Conservation (phyloP, 2,113 vertebrate species). For the Callionymus lyra region DNA sequence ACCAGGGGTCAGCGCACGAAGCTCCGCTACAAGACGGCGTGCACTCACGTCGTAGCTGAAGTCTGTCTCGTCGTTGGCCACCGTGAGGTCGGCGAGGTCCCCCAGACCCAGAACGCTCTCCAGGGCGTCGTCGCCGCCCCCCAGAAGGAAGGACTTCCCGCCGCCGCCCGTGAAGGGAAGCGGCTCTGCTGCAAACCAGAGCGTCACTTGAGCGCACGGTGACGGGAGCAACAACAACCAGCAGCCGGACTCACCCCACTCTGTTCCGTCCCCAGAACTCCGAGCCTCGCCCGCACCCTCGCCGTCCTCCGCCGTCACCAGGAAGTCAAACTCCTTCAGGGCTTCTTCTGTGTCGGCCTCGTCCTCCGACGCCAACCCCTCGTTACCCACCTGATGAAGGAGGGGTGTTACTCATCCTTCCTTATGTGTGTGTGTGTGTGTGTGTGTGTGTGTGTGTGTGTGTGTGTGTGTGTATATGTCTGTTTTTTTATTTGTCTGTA, state of each 20-base stretch:
- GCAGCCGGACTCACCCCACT: slow-evolving; percentile 82
- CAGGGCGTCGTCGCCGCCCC: slow-evolving; percentile 83
- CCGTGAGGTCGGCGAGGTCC: slow-evolving; percentile 96
- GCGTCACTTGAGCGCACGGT: neutral
- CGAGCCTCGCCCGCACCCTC: slow-evolving; percentile 95
- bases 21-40: neutral
- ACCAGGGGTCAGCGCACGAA: too few species aligned
- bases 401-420: too few species aligned
- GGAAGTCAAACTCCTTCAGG: slow-evolving; percentile 98
- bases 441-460: too few species aligned
- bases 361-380: slow-evolving; percentile 77
- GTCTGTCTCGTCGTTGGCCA: slow-evolving; percentile 92
- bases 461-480: too few species aligned
- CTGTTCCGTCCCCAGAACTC: slow-evolving; percentile 96
- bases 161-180: slow-evolving; percentile 86
- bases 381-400: slow-evolving; percentile 38
- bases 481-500: too few species aligned
- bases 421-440: too few species aligned
- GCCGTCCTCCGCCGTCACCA: slow-evolving; percentile 94
- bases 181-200: slow-evolving; percentile 68
- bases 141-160: slow-evolving; percentile 96
- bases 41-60: slow-evolving; percentile 94
- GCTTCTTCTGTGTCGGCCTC: slow-evolving; percentile 88
- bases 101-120: slow-evolving; percentile 95
- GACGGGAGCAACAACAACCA: neutral